These are phyloP conservation scores for Pristionchus entomophagus DNA, from an alignment of 2,888 invertebrate species.

Conservation along the genomic window DNA sequence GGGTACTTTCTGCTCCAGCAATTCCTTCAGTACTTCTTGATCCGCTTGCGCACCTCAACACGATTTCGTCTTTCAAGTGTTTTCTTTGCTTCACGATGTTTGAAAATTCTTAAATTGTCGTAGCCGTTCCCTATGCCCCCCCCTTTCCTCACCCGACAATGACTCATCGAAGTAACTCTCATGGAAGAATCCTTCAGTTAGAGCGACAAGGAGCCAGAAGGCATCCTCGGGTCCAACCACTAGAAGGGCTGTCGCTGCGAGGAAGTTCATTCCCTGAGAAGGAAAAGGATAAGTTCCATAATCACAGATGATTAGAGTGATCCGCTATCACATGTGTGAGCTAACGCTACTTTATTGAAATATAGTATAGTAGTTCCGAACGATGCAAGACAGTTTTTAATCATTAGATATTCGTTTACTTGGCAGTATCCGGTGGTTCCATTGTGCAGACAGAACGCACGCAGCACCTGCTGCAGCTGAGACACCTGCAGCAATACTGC, in stretches of 20 bases:
- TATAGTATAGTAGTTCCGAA: too few relatives aligned
- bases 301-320: background rate
- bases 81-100: too few relatives aligned
- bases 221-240: slow-evolving; percentile 80
- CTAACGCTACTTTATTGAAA: too few relatives aligned
- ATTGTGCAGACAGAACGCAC: slow-evolving; percentile 80
- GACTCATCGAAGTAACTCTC: slow-evolving; percentile 79
- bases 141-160: slow-evolving; percentile 26
- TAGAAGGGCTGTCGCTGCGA: slow-evolving; percentile 79
- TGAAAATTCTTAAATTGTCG: too few relatives aligned
- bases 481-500: slow-evolving; percentile 75
- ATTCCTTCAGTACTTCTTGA: slow-evolving; percentile 78
- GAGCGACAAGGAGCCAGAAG: slow-evolving; percentile 80
- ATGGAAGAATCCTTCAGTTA: slow-evolving; percentile 79
- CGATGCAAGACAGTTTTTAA: too few relatives aligned
- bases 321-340: too few relatives aligned
- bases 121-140: too few relatives aligned
- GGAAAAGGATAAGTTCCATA: background rate
- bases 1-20: slow-evolving; percentile 78
- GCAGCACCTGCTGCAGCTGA: slow-evolving; percentile 79
- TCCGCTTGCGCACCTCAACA: slow-evolving; percentile 47
- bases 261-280: slow-evolving; percentile 78
- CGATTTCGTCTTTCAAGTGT: too few relatives aligned
- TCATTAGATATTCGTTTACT: too few relatives aligned
- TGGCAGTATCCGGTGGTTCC: slow-evolving; percentile 80